Conservation (phyloP, 2,797 vertebrate species). For the Macropus fuliginosus region DNA sequence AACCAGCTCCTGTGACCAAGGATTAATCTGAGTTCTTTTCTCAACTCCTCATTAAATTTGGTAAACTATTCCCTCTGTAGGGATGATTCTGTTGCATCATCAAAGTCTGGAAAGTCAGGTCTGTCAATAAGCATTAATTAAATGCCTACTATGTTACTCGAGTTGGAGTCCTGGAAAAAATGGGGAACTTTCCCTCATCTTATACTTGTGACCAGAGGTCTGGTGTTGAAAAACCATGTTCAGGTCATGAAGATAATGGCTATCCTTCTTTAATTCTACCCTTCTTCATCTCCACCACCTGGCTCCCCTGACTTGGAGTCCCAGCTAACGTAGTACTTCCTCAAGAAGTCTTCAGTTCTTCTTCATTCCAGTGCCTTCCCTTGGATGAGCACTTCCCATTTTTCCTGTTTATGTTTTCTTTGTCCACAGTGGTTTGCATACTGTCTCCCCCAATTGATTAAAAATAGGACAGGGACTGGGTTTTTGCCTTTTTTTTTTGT, state of each 20-base stretch:
- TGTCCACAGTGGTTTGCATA: not conserved
- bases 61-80: not conserved
- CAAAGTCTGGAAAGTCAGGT: not conserved
- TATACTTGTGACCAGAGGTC: not conserved
- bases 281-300: not conserved
- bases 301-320: not conserved
- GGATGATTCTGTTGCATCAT: not conserved
- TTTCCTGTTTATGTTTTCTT: not conserved
- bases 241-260: not conserved
- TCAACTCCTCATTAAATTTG: not conserved
- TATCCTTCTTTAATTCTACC: not conserved
- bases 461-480: not conserved
- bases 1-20: not conserved
- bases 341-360: not conserved
- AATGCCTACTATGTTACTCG: not conserved
- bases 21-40: not conserved
- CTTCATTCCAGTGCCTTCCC: not conserved
- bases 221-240: not conserved
- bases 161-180: not conserved
- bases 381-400: not conserved
- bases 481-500: not conserved
- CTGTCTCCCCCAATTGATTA: not conserved
- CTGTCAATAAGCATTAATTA: not conserved
- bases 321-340: not conserved
- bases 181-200: not conserved